Evolutionary conservation across 2,797 vertebrate species (phyloP).

Genomic region (Acestrorhynchus altus): DNA sequence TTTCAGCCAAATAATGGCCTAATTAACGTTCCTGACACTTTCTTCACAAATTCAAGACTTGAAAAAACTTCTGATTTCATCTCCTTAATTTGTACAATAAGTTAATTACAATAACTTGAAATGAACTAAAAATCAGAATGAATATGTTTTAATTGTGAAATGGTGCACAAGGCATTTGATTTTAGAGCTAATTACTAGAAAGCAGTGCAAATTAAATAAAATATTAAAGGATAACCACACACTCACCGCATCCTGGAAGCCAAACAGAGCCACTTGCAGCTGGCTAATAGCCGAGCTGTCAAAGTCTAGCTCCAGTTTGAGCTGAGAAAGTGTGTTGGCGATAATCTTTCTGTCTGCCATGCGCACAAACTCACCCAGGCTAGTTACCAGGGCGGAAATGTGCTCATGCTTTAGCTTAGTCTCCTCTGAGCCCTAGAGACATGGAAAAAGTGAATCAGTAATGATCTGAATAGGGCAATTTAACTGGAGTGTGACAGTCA

Average conservation of each 20-base stretch:
- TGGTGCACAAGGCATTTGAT: too few species aligned
- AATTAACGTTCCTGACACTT: too few species aligned
- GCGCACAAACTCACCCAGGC: conserved; percentile 92
- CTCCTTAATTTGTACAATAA: too few species aligned
- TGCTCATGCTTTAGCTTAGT: conserved; percentile 90
- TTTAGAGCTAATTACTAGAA: neutral
- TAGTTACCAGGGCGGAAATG: conserved; percentile 88
- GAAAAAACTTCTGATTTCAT: too few species aligned
- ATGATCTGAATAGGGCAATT: too few species aligned
- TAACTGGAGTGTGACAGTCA: too few species aligned
- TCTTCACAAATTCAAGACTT: too few species aligned
- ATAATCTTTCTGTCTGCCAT: conserved; percentile 97
- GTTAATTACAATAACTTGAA: too few species aligned
- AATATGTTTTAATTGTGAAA: too few species aligned
- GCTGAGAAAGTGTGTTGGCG: conserved; percentile 89
- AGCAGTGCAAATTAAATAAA: neutral
- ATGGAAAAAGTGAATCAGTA: too few species aligned
- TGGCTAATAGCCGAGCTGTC: conserved; percentile 96
- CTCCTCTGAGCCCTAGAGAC: conserved; percentile 85
- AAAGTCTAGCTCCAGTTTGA: conserved; percentile 96
- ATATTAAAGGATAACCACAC: neutral
- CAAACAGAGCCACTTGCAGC: conserved; percentile 94
- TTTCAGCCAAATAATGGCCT: too few species aligned
- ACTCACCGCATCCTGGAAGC: conserved; percentile 97
- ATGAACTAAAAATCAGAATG: too few species aligned